Base-by-base conservation (phyloP, 2,113 vertebrate genomes). In the Hemichromis elongatus region DNA sequence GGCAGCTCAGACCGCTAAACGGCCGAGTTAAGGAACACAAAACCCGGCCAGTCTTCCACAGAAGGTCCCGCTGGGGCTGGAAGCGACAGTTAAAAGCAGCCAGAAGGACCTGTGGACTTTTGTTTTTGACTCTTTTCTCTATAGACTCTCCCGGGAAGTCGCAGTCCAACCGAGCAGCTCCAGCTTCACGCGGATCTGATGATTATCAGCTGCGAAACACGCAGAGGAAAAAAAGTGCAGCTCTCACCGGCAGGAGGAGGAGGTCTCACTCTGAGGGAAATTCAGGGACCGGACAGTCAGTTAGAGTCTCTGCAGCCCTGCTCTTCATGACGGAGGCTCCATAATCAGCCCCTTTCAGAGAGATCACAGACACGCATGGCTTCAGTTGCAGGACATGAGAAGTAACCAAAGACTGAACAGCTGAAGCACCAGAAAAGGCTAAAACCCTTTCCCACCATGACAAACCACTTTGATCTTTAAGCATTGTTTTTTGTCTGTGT, bases 161-260 rank as follows among this genome's bases (percentile, higher is more conserved):
- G 35, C 50, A 59, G 18, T 8, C 13, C 0, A 21, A 10, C 77
- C 47, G 66, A 57, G 40, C 79, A 5, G 82, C 82, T 66, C 13
- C 42, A 59, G 86, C 73, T 89, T 84, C 86, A 24, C 2, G 70
- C 54, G 84, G 80, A 70, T 90, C 88, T 88, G 88, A 87, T 80
- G 45, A 77, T 33, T 40, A 75, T 40, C 66, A 35, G 52, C 12
- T 33, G 63, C 24, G 19, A 79, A 30, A 77, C 55, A 7, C 47
- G 1, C 57, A n/a, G 35, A 28, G 2, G 56, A 66, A 63, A 13
- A 21, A 61, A 73, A 18, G 9, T 50, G 42, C 42, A 7, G 42
- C 78, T 11, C 52, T 5, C 13, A 10, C 8, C 40, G 11, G 55
- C 19, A 57, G 21, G 16, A 33, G 21, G 16, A 33, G 1, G 87